phyloP scores from a whole-genome alignment of 30 jellyfish, hydroid and myxozoan genomes.

The Aurelia aurita region DNA sequence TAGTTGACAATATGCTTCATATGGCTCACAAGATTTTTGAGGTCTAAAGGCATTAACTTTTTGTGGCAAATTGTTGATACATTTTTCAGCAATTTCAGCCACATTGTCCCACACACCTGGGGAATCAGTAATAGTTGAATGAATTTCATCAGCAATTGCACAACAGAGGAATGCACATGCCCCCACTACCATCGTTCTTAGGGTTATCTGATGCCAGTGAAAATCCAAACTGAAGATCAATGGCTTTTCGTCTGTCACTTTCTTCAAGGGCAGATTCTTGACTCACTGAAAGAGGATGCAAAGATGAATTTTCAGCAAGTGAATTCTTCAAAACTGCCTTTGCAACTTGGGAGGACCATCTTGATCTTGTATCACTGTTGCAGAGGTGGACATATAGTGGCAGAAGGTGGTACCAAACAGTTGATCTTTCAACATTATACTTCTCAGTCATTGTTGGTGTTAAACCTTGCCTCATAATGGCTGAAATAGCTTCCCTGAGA shows the following conservation, averaged over 20 bases:
- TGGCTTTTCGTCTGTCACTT: constrained; percentile 12
- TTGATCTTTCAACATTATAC: neutral
- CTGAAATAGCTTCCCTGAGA: neutral
- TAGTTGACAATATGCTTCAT: neutral
- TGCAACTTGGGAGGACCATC: neutral
- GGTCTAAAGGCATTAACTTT: constrained; percentile 20
- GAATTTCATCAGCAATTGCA: constrained; percentile 23
- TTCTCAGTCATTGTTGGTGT: constrained; percentile 11
- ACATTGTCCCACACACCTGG: constrained; percentile 9
- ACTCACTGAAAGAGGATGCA: constrained; percentile 7
- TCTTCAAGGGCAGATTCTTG: constrained; percentile 26
- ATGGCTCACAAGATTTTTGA: neutral
- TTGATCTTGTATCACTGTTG: too few species aligned
- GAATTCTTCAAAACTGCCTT: constrained; percentile 1
- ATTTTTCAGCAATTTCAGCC: neutral
- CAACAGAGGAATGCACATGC: constrained; percentile 41
- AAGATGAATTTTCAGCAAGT: constrained; percentile 1
- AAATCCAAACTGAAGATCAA: neutral
- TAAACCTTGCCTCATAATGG: neutral
- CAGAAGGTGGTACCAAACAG: constrained; percentile 16
- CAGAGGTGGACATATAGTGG: constrained; percentile 9
- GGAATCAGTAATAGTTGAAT: constrained; percentile 2
- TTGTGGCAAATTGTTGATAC: neutral
- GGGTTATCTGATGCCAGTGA: constrained; percentile 24
- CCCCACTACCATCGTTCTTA: constrained; percentile 19